These are phyloP conservation scores for Catocala fraxini DNA, from an alignment of 2,888 invertebrate species.

Conservation along the genomic window DNA sequence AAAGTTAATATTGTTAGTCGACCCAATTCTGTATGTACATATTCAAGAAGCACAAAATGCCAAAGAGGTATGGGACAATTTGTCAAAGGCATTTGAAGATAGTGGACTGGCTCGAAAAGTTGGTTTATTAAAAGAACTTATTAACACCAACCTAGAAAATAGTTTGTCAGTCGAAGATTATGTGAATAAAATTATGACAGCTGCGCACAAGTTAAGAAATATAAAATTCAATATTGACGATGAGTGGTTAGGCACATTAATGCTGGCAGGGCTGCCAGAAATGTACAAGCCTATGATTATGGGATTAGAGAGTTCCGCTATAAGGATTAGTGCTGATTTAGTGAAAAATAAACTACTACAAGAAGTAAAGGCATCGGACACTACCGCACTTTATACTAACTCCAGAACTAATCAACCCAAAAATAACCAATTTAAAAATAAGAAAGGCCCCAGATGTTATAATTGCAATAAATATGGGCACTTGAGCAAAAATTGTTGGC, in stretches of 20 bases:
- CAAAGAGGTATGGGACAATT: conserved; percentile 26
- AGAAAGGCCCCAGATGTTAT: conserved; percentile 7
- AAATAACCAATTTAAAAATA: background rate
- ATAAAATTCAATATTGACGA: conserved; percentile 32
- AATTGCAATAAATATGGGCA: conserved; percentile 28
- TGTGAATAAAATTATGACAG: conserved; percentile 23
- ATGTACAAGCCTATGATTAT: too few species aligned
- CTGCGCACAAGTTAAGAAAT: conserved; percentile 27
- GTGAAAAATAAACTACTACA: conserved; percentile 4
- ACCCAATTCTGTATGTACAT: conserved; percentile 24
- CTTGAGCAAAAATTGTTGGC: conserved; percentile 54
- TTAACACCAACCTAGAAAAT: conserved; percentile 32
- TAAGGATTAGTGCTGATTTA: too few species aligned
- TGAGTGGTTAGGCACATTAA: conserved; percentile 35
- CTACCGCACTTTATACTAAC: too few species aligned
- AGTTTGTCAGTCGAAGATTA: conserved; percentile 25
- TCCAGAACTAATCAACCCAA: too few species aligned
- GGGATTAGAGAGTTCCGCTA: too few species aligned
- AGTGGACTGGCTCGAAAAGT: conserved; percentile 24
- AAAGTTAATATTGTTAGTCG: conserved; percentile 30
- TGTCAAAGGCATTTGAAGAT: conserved; percentile 29
- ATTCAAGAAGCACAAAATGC: conserved; percentile 27
- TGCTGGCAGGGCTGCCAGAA: conserved; percentile 37
- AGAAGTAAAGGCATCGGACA: conserved; percentile 6
- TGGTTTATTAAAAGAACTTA: conserved; percentile 31